Percentiles rank a stretch among this genome's conserved stretches.
phyloP scores from a whole-genome alignment of 30 jellyfish, hydroid and myxozoan species.

The Pelagia noctiluca region DNA sequence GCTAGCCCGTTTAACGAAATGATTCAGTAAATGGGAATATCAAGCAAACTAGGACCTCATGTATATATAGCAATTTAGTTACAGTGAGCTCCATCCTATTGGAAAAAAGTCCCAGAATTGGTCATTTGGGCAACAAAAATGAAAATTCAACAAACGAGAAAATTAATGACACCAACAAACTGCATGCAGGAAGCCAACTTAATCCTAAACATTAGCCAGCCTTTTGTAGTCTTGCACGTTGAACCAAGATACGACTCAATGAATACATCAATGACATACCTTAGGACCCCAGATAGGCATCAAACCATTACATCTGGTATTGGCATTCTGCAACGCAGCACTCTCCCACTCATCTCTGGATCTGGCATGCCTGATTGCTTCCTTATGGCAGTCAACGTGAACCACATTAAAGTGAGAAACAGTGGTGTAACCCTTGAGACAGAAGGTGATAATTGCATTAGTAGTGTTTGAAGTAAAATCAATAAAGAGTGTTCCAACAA shows the following conservation, averaged over 20 bases:
- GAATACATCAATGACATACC: conserved; percentile 38
- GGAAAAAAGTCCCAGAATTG: not conserved
- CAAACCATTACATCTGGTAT: conserved; percentile 94
- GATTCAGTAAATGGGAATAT: not conserved
- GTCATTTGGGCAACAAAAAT: not conserved
- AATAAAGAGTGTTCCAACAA: too few relatives aligned
- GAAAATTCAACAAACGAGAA: not conserved
- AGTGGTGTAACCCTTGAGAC: conserved; percentile 86
- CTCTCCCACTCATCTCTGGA: conserved; percentile 99
- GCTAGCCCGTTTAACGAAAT: not conserved
- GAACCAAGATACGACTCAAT: not conserved
- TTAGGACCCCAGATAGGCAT: conserved; percentile 99
- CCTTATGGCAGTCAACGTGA: conserved; percentile 97
- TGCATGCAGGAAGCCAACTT: not conserved
- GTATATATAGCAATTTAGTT: too few relatives aligned
- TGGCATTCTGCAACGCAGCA: conserved; percentile 96
- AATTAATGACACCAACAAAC: not conserved
- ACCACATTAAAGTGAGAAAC: conserved; percentile 97
- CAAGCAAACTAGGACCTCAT: too few relatives aligned
- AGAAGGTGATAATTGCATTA: too few relatives aligned
- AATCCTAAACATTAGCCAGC: not conserved
- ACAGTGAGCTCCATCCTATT: not conserved
- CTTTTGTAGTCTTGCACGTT: too few relatives aligned
- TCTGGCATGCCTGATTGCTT: conserved; percentile 99
- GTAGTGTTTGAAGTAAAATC: too few relatives aligned